A percentile compares a stretch with the other conserved stretches of the same genome.
Evolutionary conservation across 2,888 invertebrate species (phyloP).

Genomic region (Diarsia mendica): DNA sequence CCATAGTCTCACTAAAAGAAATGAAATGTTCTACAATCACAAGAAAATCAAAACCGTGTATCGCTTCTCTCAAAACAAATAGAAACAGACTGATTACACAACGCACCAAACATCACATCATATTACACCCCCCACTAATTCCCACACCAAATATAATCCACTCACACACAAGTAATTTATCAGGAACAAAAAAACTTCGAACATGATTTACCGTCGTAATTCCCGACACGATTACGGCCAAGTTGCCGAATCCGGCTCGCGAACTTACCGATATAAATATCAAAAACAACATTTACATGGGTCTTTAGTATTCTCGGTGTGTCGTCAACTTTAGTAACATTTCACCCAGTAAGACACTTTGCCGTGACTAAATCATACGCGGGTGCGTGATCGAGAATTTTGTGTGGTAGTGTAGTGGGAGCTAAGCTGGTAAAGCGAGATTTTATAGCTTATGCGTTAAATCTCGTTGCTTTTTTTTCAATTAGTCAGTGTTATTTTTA

Average conservation of each 20-base stretch:
- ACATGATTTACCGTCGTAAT: slow-evolving; percentile 74
- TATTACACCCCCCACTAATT: slow-evolving; percentile 37
- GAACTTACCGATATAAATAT: slow-evolving; percentile 79
- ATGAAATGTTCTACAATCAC: neutral
- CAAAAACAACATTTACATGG: slow-evolving; percentile 81
- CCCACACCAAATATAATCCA: slow-evolving; percentile 61
- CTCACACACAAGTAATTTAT: slow-evolving; percentile 60
- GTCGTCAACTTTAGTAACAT: slow-evolving; percentile 81
- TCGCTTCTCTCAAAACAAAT: neutral
- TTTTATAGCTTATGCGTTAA: neutral
- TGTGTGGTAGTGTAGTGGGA: slow-evolving; percentile 23
- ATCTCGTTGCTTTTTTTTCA: too few relatives aligned
- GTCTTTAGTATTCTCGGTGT: slow-evolving; percentile 78
- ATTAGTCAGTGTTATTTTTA: too few relatives aligned
- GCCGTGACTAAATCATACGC: slow-evolving; percentile 80
- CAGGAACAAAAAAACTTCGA: slow-evolving; percentile 65
- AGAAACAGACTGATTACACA: slow-evolving; percentile 27
- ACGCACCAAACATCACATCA: slow-evolving; percentile 13
- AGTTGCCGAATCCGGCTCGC: slow-evolving; percentile 70
- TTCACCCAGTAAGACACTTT: slow-evolving; percentile 81
- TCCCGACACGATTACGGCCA: slow-evolving; percentile 66
- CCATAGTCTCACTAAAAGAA: neutral
- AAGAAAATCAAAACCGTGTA: neutral
- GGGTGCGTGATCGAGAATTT: slow-evolving; percentile 56
- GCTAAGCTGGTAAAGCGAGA: slow-evolving; percentile 44